A percentile compares a stretch with the other conserved stretches of the same genome.
Conservation (phyloP, 2,888 invertebrate genomes). For the Mellilla xanthometata region DNA sequence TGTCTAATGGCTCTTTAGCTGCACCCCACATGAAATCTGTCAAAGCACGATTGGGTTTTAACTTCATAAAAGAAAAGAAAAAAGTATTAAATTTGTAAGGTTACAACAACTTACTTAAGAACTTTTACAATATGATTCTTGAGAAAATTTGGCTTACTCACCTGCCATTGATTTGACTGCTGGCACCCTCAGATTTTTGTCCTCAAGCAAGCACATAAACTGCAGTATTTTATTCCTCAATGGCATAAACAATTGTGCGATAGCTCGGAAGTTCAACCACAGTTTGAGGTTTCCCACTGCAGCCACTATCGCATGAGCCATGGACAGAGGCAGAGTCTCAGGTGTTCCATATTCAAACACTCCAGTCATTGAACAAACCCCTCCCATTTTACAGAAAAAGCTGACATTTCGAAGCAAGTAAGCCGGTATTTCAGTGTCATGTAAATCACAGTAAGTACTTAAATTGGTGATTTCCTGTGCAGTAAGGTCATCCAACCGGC, state of each 20-base stretch:
- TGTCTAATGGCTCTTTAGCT: conserved; percentile 94
- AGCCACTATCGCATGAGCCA: conserved; percentile 96
- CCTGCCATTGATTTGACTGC: conserved; percentile 96
- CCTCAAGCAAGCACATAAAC: conserved; percentile 96
- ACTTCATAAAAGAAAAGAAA: too few relatives aligned
- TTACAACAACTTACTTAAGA: too few relatives aligned
- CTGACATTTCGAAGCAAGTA: conserved; percentile 96
- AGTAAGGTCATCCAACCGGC: conserved; percentile 91
- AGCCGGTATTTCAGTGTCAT: conserved; percentile 96
- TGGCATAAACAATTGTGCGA: conserved; percentile 94
- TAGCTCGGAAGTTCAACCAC: conserved; percentile 96
- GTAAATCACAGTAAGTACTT: conserved; percentile 93
- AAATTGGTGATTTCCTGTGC: conserved; percentile 92
- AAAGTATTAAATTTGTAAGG: too few relatives aligned
- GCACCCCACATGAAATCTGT: conserved; percentile 97
- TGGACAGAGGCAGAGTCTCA: conserved; percentile 89
- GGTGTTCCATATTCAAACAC: conserved; percentile 92
- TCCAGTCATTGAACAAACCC: conserved; percentile 92
- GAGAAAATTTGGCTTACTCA: too few relatives aligned
- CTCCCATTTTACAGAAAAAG: conserved; percentile 95
- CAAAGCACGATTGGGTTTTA: not conserved
- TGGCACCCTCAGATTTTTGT: conserved; percentile 94
- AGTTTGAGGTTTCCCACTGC: conserved; percentile 96
- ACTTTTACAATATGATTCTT: too few relatives aligned
- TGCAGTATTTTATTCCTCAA: conserved; percentile 92